Base-by-base conservation (phyloP, 2,888 invertebrate species). In the Platycnemis pennipes region DNA sequence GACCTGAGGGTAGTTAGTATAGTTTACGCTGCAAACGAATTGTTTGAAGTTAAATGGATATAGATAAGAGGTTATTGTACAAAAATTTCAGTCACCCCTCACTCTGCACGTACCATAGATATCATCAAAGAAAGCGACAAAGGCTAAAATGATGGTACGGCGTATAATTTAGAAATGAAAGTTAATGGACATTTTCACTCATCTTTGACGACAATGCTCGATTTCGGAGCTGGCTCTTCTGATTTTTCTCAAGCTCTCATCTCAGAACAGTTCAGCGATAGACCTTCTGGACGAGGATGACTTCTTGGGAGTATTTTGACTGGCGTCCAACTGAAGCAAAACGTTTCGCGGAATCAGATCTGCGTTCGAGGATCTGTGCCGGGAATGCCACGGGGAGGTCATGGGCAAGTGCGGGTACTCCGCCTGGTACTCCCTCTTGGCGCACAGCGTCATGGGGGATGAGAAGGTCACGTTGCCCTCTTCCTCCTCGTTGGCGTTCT, bases 351-450 rank as follows among this genome's bases (percentile, higher is more conserved):
- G 96, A 95, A 97, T 97, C 0, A 97, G 96, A 56, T 97, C 97
- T 63, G 96, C 96, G 0, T 96, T 95, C 89, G 97, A 97, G 94
- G 96, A 95, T 94, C 97, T 96, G 0, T 97, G 97, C 95, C 97
- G 96, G 94, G 96, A 97, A 95, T 97, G 97, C 16, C 96, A 96
- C 16, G 97, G 97, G 95, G 97, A 96, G 2, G 97, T 97, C 16
- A 96, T 97, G 7, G 97, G 97, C 94, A 97, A 96, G 95, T 97
- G 97, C 22, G 97, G 97, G 95, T 97, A 97, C 95, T 97, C 97
- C 69, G 96, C 96, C 45, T 97, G 96, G 95, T 97, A 97, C 16
- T 96, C 97, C 96, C 97, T 97, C 42, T 97, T 96, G 7, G 96
- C 95, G 94, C 97, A 96, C 13, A 96, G 96, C 5, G 96, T 94